These are phyloP conservation scores for Notechis scutatus DNA, from an alignment of 2,113 vertebrate genomes.

Conservation along the genomic window DNA sequence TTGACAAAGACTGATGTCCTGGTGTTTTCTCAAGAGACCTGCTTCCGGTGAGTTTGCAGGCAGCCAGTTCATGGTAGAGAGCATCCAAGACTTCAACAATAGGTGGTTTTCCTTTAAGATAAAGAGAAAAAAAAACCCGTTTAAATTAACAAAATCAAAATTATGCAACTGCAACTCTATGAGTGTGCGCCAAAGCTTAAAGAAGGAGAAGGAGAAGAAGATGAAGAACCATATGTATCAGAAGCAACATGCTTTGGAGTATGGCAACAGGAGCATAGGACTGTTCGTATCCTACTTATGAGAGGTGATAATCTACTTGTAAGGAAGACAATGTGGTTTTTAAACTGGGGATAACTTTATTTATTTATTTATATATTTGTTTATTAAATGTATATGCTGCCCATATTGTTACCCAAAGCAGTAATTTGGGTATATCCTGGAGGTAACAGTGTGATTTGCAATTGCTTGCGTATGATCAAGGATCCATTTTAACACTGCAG, in stretches of 20 bases:
- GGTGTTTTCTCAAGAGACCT: constrained; percentile 60
- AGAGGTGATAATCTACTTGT: neutral
- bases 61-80: constrained; percentile 80
- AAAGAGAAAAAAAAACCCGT: neutral
- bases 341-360: neutral
- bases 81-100: constrained; percentile 81
- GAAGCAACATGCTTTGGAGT: neutral
- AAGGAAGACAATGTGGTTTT: neutral
- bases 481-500: neutral
- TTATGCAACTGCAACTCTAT: neutral
- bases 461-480: neutral
- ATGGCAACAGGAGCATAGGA: too few species aligned
- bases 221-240: neutral
- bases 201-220: neutral
- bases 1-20: constrained; percentile 62
- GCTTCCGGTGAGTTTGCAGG: constrained; percentile 78
- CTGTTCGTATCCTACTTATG: neutral
- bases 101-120: constrained; percentile 71
- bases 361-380: neutral
- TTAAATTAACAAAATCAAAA: constrained; percentile 11
- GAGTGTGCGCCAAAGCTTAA: neutral
- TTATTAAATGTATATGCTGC: neutral
- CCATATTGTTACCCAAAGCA: neutral
- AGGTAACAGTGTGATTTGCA: neutral
- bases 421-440: neutral